Base-by-base conservation (phyloP, 1,140 invertebrate genomes). In the Gryllus bimaculatus region DNA sequence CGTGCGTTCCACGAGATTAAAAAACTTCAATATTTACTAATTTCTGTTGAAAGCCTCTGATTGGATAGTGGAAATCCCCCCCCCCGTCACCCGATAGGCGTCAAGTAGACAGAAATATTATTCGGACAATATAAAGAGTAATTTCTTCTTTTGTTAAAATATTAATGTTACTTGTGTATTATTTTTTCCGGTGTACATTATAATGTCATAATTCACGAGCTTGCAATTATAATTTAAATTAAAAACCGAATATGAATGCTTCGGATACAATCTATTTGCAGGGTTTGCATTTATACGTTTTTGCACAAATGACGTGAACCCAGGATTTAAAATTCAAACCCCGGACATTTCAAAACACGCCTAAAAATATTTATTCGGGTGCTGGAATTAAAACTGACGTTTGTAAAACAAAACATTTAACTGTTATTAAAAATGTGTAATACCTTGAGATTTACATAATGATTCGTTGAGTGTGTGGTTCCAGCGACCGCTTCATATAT, bases 371-470 rank as follows among this genome's bases (percentile, higher is more conserved):
- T 66, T 66, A 66, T 39, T 39, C 26, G 26, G 1, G 26, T 39
- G 26, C 26, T 39, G 26, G 26, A 39, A 39, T 39, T 13, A 66
- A 66, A 66, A 66, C 18, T 66, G 54, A 66, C 54, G 54, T 66
- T 66, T 66, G 10, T 13, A 66, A 66, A 13, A 66, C 18, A 66
- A 66, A 66, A 66, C 54, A 66, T 66, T 66, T 66, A 66, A 66
- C 54, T 66, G 54, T 66, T 66, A 66, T 66, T 66, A 66, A 66
- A 66, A 66, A 66, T 66, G 18, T 18, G 7, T 66, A 66, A 66
- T 66, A 13, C 54, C 54, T 66, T 66, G 54, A 66, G 54, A 66
- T 66, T 66, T 66, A 66, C 54, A 66, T 66, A 66, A 66, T 66
- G 54, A 66, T 66, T 66, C 54, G 54, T 13, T 66, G 54, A 66